Evolutionary conservation across 1,140 invertebrate genomes (phyloP).

Genomic region (Sinella curviseta): DNA sequence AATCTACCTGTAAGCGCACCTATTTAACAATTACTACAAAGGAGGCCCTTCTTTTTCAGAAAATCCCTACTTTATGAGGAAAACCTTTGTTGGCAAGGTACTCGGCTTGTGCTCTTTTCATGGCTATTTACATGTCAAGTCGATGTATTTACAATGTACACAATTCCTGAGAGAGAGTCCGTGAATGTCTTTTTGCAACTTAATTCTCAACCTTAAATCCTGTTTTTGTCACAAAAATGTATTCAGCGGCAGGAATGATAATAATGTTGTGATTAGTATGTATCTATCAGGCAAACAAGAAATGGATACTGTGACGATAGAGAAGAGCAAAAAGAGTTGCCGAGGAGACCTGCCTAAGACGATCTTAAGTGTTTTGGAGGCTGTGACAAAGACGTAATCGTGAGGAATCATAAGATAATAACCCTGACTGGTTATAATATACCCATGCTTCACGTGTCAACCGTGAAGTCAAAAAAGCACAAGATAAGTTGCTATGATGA

Average conservation of each 20-base stretch:
- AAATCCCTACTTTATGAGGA: too few species aligned
- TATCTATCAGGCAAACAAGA: neutral
- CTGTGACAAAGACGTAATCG: neutral
- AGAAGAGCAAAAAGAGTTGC: too few species aligned
- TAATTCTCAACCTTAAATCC: slow-evolving; percentile 3
- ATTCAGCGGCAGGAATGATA: neutral
- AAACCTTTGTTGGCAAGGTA: too few species aligned
- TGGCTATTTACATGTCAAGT: slow-evolving; percentile 7
- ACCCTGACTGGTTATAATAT: neutral
- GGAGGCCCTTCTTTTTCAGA: too few species aligned
- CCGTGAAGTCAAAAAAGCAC: slow-evolving; percentile 1
- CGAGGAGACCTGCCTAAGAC: neutral
- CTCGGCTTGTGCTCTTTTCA: too few species aligned
- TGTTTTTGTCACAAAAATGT: neutral
- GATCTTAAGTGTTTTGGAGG: neutral
- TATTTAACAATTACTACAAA: too few species aligned
- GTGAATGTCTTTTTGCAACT: neutral
- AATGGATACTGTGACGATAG: too few species aligned
- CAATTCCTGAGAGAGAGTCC: neutral
- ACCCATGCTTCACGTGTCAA: slow-evolving; percentile 8
- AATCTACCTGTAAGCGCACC: too few species aligned
- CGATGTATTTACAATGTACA: too few species aligned
- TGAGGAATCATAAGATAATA: neutral
- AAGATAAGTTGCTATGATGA: neutral
- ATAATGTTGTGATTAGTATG: neutral